phyloP scores from a whole-genome alignment of 2,888 invertebrate species.

The Odontomyia ornata region DNA sequence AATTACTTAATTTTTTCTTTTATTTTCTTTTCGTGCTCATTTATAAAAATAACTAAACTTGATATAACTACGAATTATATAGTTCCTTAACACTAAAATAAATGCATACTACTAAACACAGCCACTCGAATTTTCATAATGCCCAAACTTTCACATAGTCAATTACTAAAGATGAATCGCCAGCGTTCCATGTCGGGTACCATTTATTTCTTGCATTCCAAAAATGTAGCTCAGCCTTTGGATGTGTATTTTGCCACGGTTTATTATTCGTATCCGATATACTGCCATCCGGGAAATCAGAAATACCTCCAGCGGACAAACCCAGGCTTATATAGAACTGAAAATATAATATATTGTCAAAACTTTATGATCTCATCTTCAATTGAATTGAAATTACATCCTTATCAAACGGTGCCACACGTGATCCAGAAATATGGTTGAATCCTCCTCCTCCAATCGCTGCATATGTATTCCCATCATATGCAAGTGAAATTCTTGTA shows the following conservation, averaged over 20 bases:
- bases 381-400: slow-evolving; percentile 65
- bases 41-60: too few species aligned
- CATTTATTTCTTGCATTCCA: slow-evolving; percentile 73
- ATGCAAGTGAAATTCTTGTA: slow-evolving; percentile 56
- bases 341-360: background rate
- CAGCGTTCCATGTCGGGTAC: slow-evolving; percentile 72
- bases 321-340: slow-evolving; percentile 83
- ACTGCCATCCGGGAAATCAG: slow-evolving; percentile 72
- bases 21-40: too few species aligned
- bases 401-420: slow-evolving; percentile 79
- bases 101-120: background rate
- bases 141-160: slow-evolving; percentile 61
- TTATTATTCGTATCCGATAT: slow-evolving; percentile 63
- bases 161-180: slow-evolving; percentile 61
- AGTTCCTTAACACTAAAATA: background rate
- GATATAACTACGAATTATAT: background rate
- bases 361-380: background rate
- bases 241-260: slow-evolving; percentile 78
- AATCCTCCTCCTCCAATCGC: slow-evolving; percentile 61
- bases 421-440: slow-evolving; percentile 64
- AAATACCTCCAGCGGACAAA: slow-evolving; percentile 79
- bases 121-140: slow-evolving; percentile 49
- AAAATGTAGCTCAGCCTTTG: slow-evolving; percentile 75
- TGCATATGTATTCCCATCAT: slow-evolving; percentile 69
- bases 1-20: too few species aligned